These are phyloP conservation scores for Cinclus cinclus DNA, from an alignment of 2,113 vertebrate species.

Conservation along the genomic window DNA sequence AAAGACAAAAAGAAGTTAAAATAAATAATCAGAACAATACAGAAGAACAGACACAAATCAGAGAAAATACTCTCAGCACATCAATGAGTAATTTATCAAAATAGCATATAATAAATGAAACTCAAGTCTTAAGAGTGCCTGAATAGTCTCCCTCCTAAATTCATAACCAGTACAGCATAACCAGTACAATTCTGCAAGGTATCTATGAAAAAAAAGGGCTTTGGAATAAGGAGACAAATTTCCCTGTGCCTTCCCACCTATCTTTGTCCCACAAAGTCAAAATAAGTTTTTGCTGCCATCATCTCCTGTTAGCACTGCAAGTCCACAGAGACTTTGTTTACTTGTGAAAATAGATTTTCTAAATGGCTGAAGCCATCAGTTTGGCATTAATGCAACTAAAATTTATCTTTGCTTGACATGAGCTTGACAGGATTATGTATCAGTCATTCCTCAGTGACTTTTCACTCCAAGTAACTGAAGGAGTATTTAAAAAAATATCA, in stretches of 20 bases:
- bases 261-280: not conserved
- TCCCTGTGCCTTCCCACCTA: not conserved
- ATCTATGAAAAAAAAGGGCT: not conserved
- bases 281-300: not conserved
- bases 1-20: not conserved
- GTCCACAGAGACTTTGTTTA: not conserved
- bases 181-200: not conserved
- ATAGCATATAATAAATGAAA: not conserved
- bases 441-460: not conserved
- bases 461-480: not conserved
- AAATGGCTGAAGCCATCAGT: not conserved
- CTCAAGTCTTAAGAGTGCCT: not conserved
- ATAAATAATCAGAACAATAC: not conserved
- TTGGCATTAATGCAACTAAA: not conserved
- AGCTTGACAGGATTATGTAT: not conserved
- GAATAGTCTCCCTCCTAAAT: not conserved
- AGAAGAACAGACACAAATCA: not conserved
- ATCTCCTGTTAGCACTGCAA: not conserved
- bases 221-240: not conserved
- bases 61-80: not conserved
- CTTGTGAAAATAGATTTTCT: not conserved
- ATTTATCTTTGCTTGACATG: not conserved
- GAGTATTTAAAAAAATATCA: not conserved
- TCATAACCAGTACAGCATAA: not conserved
- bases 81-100: not conserved